Evolutionary conservation across 1,140 invertebrate species (phyloP).

Genomic region (Harpegnathos saltator): DNA sequence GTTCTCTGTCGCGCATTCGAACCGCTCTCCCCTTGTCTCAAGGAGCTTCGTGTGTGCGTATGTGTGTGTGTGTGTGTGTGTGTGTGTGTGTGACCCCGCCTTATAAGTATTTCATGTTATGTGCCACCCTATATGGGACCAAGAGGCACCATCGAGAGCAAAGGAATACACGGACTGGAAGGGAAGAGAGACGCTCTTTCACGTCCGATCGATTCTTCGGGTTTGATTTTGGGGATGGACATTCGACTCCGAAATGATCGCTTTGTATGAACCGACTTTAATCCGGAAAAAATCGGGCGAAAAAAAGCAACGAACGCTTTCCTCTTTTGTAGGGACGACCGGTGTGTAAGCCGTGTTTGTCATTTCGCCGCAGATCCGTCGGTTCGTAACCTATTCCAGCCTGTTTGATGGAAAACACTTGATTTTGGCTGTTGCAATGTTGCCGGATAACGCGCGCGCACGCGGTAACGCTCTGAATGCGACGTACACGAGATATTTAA

Average conservation of each 20-base stretch:
- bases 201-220: constrained; percentile 49
- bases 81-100: not conserved
- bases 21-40: not conserved
- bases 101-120: constrained; percentile 18
- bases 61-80: not conserved
- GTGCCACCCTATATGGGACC: not conserved
- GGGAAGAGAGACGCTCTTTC: constrained; percentile 37
- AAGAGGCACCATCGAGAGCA: constrained; percentile 4
- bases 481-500: too few relatives aligned
- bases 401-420: too few relatives aligned
- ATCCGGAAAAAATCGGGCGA: constrained; percentile 21
- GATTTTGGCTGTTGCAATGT: too few relatives aligned
- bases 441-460: too few relatives aligned
- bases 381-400: not conserved
- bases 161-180: constrained; percentile 25
- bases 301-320: constrained; percentile 34
- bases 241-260: constrained; percentile 10
- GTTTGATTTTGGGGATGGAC: constrained; percentile 55
- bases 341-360: constrained; percentile 3
- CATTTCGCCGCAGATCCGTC: not conserved
- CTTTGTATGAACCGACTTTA: constrained; percentile 36
- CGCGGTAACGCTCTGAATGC: too few relatives aligned
- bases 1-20: not conserved
- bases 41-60: not conserved
- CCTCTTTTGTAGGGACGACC: not conserved